Conservation (phyloP, 2,888 invertebrate species). For the Microctonus brassicae region DNA sequence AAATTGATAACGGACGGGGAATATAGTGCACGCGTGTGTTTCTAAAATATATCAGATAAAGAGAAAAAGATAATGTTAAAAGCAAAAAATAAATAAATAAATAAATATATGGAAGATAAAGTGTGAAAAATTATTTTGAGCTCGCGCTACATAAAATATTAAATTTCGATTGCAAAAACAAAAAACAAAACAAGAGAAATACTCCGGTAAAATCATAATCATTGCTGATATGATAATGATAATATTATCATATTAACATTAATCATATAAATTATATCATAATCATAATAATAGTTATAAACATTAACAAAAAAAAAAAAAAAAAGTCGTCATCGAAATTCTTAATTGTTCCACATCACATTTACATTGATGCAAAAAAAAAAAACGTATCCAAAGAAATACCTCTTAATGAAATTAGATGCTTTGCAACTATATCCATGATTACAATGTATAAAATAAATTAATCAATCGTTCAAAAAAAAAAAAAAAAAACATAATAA, state of each 20-base stretch:
- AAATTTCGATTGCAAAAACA: neutral
- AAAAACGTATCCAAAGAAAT: neutral
- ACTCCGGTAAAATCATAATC: conserved; percentile 14
- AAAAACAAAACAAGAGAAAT: neutral
- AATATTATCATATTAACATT: conserved; percentile 28
- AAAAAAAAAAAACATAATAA: neutral
- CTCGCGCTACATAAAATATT: neutral
- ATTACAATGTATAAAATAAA: conserved; percentile 8
- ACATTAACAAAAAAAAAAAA: conserved; percentile 6
- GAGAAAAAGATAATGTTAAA: too few species aligned
- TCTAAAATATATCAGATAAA: neutral
- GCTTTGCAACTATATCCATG: conserved; percentile 7
- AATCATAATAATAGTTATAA: conserved; percentile 25
- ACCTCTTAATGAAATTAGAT: conserved; percentile 16
- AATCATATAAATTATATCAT: conserved; percentile 17
- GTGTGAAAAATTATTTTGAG: neutral
- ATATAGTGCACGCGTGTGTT: neutral
- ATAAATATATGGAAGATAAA: neutral
- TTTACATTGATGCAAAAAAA: neutral
- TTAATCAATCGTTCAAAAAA: neutral
- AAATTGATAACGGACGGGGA: neutral
- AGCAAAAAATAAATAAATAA: neutral
- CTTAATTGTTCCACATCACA: conserved; percentile 5
- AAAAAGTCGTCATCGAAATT: conserved; percentile 17
- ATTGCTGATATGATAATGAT: too few species aligned